Percentiles rank a stretch among this genome's conserved stretches.
Evolutionary conservation across 2,888 invertebrate genomes (phyloP).

Genomic region (Steinernema carpocapsae): DNA sequence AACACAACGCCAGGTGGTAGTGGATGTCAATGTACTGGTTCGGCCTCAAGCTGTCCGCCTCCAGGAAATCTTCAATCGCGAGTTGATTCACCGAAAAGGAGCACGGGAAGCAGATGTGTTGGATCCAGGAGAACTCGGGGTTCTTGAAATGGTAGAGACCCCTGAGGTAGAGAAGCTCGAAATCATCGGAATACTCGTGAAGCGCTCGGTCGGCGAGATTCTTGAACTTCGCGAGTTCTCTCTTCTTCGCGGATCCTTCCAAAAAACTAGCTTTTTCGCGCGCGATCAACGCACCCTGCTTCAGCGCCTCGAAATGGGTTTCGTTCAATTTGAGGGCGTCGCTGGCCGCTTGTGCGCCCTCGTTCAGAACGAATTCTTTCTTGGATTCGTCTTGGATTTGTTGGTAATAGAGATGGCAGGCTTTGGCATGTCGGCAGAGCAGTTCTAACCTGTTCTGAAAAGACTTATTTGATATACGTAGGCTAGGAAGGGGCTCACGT

Average conservation of each 20-base stretch:
- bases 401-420: not conserved
- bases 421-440: not conserved
- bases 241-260: not conserved
- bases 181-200: not conserved
- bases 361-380: not conserved
- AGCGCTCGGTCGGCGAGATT: slow-evolving; percentile 8
- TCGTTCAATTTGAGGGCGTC: not conserved
- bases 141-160: slow-evolving; percentile 9
- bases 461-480: not conserved
- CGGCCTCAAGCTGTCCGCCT: not conserved
- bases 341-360: not conserved
- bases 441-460: not conserved
- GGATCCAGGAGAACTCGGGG: not conserved
- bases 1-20: slow-evolving; percentile 22
- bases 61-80: not conserved
- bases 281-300: not conserved
- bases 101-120: not conserved
- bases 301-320: not conserved
- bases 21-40: slow-evolving; percentile 14
- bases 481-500: not conserved
- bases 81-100: not conserved
- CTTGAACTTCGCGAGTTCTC: not conserved
- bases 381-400: not conserved
- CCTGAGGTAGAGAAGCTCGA: slow-evolving; percentile 8
- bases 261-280: not conserved